Evolutionary conservation across 2,797 vertebrate genomes (phyloP).

Genomic region (Falco biarmicus): DNA sequence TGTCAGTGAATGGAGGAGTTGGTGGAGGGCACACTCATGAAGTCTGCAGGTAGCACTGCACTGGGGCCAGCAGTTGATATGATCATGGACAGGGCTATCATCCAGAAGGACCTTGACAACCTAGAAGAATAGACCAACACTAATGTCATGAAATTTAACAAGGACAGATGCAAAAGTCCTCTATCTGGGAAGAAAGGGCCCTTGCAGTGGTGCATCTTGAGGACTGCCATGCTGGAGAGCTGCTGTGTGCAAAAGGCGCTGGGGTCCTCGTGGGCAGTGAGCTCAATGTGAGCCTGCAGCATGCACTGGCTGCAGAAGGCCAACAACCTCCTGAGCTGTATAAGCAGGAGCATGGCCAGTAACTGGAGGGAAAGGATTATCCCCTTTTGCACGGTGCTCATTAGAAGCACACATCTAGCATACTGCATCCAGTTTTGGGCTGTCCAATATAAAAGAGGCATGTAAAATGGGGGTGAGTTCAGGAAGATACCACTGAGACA

Average conservation of each 20-base stretch:
- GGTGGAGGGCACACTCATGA: neutral
- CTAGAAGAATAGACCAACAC: neutral
- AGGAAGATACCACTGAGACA: neutral
- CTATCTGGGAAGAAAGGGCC: neutral
- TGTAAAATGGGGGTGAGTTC: neutral
- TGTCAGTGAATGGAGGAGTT: neutral
- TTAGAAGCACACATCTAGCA: neutral
- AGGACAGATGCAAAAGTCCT: fast-evolving
- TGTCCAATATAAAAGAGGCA: neutral
- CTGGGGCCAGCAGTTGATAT: too few relatives aligned
- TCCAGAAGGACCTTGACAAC: neutral
- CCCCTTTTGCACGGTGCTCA: neutral
- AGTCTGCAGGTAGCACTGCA: neutral
- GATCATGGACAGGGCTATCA: neutral
- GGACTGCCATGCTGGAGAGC: neutral
- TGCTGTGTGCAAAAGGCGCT: neutral
- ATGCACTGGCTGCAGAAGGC: neutral
- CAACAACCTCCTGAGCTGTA: neutral
- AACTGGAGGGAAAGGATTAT: neutral
- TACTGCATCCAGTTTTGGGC: neutral
- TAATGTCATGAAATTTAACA: neutral
- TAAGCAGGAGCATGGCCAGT: neutral
- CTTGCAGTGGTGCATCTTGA: neutral
- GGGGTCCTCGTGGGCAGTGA: neutral
- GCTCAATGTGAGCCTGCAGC: neutral